Base-by-base conservation (phyloP, 2,888 invertebrate species). In the Hololepta plana region DNA sequence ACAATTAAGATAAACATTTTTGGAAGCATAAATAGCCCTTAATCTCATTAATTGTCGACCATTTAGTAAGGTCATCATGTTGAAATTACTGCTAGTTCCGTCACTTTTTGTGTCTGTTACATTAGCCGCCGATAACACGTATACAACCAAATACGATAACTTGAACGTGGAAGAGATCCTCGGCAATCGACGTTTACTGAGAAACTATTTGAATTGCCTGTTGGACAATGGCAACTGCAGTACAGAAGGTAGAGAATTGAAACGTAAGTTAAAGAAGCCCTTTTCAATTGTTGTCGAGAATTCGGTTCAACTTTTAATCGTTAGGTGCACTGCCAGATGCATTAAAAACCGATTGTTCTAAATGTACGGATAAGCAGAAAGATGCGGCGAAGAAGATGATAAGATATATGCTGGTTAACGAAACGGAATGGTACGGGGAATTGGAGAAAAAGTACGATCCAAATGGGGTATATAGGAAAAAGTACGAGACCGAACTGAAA, bases 311-410 rank as follows among this genome's bases (percentile, higher is more conserved):
- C n/a, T n/a, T n/a, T n/a, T n/a, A n/a, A n/a, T n/a, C n/a, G n/a
- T n/a, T n/a, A n/a, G n/a, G n/a, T n/a, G n/a, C n/a, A n/a, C n/a
- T 77, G 23, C 75, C 75, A 0, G 76, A 77, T 42, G 76, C 76
- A 1, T 65, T 76, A 28, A 55, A 60, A 36, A 71, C 69, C 21
- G 67, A 70, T 36, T 77, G 77, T 44, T 51, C 48, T 24, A 75
- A 71, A 46, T 77, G 77, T 43, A 70, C 64, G 6, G 61, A 64
- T 17, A 67, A 61, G 34, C 76, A 77, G 45, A 64, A 60, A 24
- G 55, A 58, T 23, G 70, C 71, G 3, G 64, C 74, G 2, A 67
- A 72, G 26, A 60, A 61, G 39, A 68, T 76, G 7, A 68, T 72
- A 42, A 62, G 61, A 23, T 66, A 58, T 40, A 51, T 71, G 27